Evolutionary conservation across 2,888 invertebrate species (phyloP).

Genomic region (Agonopterix alstromeriana): DNA sequence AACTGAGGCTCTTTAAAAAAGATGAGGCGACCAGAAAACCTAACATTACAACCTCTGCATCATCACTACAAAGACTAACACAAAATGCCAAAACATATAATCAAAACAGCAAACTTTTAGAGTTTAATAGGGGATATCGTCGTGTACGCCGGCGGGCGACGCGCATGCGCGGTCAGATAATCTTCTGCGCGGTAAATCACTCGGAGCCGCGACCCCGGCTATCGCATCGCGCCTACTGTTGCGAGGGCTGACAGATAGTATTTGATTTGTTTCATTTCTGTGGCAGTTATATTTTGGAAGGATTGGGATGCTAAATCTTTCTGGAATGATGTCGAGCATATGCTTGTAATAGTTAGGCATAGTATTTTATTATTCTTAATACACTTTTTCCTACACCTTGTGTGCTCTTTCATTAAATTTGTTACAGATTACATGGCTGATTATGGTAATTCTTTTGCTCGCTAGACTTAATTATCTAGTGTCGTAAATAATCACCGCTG

Average conservation of each 20-base stretch:
- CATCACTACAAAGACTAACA: too few relatives aligned
- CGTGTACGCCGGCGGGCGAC: slow-evolving; percentile 2
- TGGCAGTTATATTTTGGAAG: too few relatives aligned
- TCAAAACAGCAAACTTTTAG: background rate
- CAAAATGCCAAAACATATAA: too few relatives aligned
- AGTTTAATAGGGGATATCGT: background rate
- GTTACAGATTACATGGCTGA: too few relatives aligned
- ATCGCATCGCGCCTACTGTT: slow-evolving; percentile 29
- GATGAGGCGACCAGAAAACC: too few relatives aligned
- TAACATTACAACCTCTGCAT: too few relatives aligned
- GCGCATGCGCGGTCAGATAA: slow-evolving; percentile 18
- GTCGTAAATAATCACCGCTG: too few relatives aligned
- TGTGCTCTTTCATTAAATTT: too few relatives aligned
- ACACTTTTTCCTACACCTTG: background rate
- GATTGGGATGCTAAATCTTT: background rate
- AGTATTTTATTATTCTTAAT: background rate
- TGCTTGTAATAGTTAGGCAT: background rate
- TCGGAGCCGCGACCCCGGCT: slow-evolving; percentile 33
- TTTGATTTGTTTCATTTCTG: background rate
- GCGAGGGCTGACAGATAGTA: slow-evolving; percentile 19
- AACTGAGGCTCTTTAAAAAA: too few relatives aligned
- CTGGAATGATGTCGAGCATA: background rate
- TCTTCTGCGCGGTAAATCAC: slow-evolving; percentile 47
- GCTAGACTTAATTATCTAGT: too few relatives aligned
- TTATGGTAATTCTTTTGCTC: too few relatives aligned